Conservation (phyloP, 1,140 invertebrate genomes). For the Theocolax elegans region DNA sequence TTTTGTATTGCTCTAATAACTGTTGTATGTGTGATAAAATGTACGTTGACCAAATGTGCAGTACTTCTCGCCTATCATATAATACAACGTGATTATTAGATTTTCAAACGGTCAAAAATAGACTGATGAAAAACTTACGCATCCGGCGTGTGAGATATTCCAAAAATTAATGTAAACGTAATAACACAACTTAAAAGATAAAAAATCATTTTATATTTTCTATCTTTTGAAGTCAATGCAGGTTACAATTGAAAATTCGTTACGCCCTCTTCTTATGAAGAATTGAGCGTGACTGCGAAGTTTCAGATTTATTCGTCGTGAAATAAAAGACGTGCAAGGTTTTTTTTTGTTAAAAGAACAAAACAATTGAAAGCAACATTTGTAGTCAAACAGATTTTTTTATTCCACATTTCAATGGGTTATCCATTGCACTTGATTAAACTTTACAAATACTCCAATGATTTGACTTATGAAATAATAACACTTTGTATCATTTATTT, state of each 20-base stretch:
- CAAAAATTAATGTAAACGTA: slow-evolving; percentile 50
- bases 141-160: slow-evolving; percentile 38
- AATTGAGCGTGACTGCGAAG: slow-evolving; percentile 21
- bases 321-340: too few relatives aligned
- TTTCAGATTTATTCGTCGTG: slow-evolving; percentile 23
- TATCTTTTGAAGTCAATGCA: slow-evolving; percentile 35
- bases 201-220: slow-evolving; percentile 51
- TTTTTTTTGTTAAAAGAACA: neutral
- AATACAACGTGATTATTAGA: too few relatives aligned
- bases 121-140: slow-evolving; percentile 45
- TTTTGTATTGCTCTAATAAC: neutral
- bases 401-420: slow-evolving; percentile 29
- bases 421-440: slow-evolving; percentile 26
- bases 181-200: slow-evolving; percentile 43
- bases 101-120: too few relatives aligned
- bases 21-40: too few relatives aligned
- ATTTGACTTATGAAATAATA: too few relatives aligned
- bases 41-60: too few relatives aligned
- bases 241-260: slow-evolving; percentile 16
- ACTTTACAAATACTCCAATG: slow-evolving; percentile 36
- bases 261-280: slow-evolving; percentile 11
- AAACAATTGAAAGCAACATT: neutral
- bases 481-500: neutral
- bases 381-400: slow-evolving; percentile 38
- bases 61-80: slow-evolving; percentile 21